A percentile compares a stretch with the other conserved stretches of the same genome.
Conservation (phyloP, 1,140 invertebrate genomes). For the Macrotrachela quadricornifera region DNA sequence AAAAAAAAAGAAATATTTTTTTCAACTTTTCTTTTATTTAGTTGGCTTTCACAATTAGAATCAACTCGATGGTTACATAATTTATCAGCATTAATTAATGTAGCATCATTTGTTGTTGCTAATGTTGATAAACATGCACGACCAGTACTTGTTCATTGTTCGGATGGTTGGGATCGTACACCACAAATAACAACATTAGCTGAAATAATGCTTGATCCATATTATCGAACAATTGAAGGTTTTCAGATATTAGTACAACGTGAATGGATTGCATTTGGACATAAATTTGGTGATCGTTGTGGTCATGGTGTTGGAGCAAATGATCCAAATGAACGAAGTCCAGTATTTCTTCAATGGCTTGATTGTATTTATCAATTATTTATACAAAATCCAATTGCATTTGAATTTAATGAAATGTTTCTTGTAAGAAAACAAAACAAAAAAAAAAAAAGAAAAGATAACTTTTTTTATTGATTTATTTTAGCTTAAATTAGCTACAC, state of each 20-base stretch:
- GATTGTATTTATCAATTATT: constrained; percentile 82
- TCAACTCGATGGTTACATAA: constrained; percentile 64
- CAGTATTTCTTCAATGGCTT: constrained; percentile 90
- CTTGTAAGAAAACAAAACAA: constrained; percentile 27
- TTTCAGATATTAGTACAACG: constrained; percentile 71
- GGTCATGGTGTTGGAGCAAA: constrained; percentile 60
- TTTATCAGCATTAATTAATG: constrained; percentile 55
- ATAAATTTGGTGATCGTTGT: constrained; percentile 84
- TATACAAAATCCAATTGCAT: constrained; percentile 65
- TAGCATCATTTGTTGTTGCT: constrained; percentile 40
- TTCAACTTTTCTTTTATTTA: too few relatives aligned
- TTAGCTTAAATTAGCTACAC: constrained; percentile 64
- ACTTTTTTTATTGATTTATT: constrained; percentile 6
- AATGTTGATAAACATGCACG: neutral
- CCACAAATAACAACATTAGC: constrained; percentile 74
- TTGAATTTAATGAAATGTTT: constrained; percentile 79
- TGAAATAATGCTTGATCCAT: constrained; percentile 72
- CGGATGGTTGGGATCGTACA: constrained; percentile 87
- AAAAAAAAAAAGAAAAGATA: neutral
- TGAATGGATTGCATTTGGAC: constrained; percentile 87
- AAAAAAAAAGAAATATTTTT: too few relatives aligned
- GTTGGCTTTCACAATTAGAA: constrained; percentile 36
- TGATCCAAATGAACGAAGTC: constrained; percentile 71
- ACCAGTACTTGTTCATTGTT: constrained; percentile 69
- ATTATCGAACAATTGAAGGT: constrained; percentile 73